Base-by-base conservation (phyloP, 2,113 vertebrate species). In the Fukomys damarensis region DNA sequence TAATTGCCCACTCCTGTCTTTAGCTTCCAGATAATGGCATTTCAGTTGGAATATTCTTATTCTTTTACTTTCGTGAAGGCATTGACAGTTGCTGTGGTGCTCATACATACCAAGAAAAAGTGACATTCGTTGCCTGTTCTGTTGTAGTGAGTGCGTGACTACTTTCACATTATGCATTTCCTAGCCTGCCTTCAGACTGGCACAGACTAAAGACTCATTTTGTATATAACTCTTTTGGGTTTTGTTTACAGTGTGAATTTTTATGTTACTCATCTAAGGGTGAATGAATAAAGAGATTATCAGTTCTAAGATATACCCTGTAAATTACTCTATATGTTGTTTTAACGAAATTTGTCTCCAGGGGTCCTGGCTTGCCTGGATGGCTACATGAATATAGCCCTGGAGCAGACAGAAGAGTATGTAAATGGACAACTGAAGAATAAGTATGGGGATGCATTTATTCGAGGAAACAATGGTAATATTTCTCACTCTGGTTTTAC, bases 391-490 rank as follows among this genome's bases (percentile, higher is more conserved):
- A 99, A 99, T 95, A 99, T 99, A 89, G 99, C 99, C 86, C 98
- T 99, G 96, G 99, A 99, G 96, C 99, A 99, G 98, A 99, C 99
- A 0, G 99, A 99, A 97, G 99, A 99, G 91, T 99, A 99, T 86
- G 99, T 99, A 58, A 99, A 99, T 46, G 99, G 99, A 13, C 99
- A 99, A 79, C 98, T 99, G 96, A 99, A 99, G 98, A 99, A 99
- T 97, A 99, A 99, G 98, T 99, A 99, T 0, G 99, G 99, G n/a
- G 99, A 99, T 9, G 99, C 99, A 0, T 99, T 99, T 98, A 99
- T 99, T 92, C 98, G 99, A 98, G 99, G 99, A 98, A 99, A 99
- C 98, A 99, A 99, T 96, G 99, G 99, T 99, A 98, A 98, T 28
- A 0, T 95, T 97, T 26, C 89, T 89, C 41, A 30, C 43, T 88